Evolutionary conservation across 2,797 vertebrate species (phyloP).

Genomic region (Arrhamphus sclerolepis): DNA sequence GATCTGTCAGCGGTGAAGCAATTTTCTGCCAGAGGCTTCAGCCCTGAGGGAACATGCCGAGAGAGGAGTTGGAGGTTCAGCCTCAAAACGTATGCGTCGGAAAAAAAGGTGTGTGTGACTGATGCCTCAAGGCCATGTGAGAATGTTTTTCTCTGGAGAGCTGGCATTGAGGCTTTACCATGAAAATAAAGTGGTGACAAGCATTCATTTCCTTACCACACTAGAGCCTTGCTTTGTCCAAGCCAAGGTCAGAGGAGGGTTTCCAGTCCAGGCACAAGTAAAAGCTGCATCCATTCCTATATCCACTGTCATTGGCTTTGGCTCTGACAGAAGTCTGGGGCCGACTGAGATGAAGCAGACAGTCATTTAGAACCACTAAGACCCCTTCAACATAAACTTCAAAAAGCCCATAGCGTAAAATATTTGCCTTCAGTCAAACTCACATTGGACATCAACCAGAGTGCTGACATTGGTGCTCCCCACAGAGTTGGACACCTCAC

Average conservation of each 20-base stretch:
- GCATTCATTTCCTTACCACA: conserved; percentile 78
- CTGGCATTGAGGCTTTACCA: conserved; percentile 50
- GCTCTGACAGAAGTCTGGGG: conserved; percentile 86
- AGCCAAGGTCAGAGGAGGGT: conserved; percentile 89
- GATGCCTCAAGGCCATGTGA: conserved; percentile 70
- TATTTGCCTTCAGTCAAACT: conserved; percentile 59
- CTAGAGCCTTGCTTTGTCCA: conserved; percentile 88
- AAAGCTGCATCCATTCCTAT: conserved; percentile 88
- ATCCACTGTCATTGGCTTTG: conserved; percentile 85
- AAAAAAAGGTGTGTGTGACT: conserved; percentile 59
- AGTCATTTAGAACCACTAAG: conserved; percentile 41
- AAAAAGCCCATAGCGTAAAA: conserved; percentile 1
- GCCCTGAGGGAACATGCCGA: conserved; percentile 60
- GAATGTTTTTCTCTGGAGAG: conserved; percentile 53
- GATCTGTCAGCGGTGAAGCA: conserved; percentile 67
- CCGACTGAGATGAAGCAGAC: conserved; percentile 79
- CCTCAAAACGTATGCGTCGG: conserved; percentile 50
- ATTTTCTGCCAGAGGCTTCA: conserved; percentile 68
- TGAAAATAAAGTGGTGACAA: conserved; percentile 35
- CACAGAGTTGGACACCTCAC: conserved; percentile 91
- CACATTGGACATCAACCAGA: conserved; percentile 90
- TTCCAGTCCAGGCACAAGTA: conserved; percentile 90
- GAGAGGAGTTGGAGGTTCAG: conserved; percentile 63
- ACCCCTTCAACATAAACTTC: conserved; percentile 13
- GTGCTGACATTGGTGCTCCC: conserved; percentile 93